Percentiles rank a stretch among this genome's conserved stretches.
Evolutionary conservation across 1,140 invertebrate genomes (phyloP).

Genomic region (Hirudo medicinalis): DNA sequence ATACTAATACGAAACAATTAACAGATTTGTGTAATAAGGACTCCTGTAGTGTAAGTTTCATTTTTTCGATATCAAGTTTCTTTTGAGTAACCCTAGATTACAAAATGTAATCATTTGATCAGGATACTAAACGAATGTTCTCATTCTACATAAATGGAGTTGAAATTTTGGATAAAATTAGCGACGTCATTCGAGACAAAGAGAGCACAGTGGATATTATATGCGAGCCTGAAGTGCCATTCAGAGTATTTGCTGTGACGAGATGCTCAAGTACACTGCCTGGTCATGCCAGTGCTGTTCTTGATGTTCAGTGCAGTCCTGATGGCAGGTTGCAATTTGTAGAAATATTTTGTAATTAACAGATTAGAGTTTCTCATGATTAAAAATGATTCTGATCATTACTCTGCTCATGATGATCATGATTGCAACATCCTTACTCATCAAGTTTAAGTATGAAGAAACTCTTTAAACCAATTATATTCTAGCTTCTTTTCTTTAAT

Average conservation of each 20-base stretch:
- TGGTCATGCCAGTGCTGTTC: slow-evolving; percentile 89
- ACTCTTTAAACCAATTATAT: not conserved
- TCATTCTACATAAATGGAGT: slow-evolving; percentile 73
- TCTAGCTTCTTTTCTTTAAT: not conserved
- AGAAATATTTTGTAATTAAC: too few species aligned
- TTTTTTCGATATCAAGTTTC: too few species aligned
- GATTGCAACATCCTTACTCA: slow-evolving; percentile 5
- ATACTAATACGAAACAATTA: slow-evolving; percentile 12
- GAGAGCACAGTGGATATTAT: slow-evolving; percentile 66
- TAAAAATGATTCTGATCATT: not conserved
- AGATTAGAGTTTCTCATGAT: not conserved
- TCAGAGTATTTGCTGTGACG: slow-evolving; percentile 50
- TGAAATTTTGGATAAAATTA: slow-evolving; percentile 65
- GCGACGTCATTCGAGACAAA: slow-evolving; percentile 53
- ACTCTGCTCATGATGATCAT: not conserved
- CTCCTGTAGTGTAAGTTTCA: too few species aligned
- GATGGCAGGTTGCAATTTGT: slow-evolving; percentile 51
- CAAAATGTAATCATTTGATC: slow-evolving; percentile 18
- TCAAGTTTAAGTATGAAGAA: slow-evolving; percentile 18
- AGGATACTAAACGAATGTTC: slow-evolving; percentile 51
- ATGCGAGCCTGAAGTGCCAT: slow-evolving; percentile 93
- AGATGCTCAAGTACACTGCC: slow-evolving; percentile 58
- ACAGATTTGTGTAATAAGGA: slow-evolving; percentile 15
- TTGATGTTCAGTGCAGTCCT: slow-evolving; percentile 82
- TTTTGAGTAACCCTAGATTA: too few species aligned